Percentiles rank a stretch among this genome's conserved stretches.
Conservation (phyloP, 2,888 invertebrate species). For the Phania funesta region DNA sequence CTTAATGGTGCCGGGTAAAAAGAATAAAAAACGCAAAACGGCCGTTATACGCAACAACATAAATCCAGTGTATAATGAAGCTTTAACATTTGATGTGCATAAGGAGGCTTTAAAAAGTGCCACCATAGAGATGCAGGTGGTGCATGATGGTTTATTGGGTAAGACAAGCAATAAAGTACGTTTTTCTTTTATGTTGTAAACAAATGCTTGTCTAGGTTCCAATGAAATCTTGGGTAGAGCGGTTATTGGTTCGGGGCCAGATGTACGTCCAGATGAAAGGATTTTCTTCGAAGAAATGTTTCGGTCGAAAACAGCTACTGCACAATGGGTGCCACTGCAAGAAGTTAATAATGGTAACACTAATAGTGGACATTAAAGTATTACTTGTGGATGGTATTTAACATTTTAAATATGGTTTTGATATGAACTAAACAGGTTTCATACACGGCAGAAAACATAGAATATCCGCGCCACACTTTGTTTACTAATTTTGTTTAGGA, state of each 20-base stretch:
- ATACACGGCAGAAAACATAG: constrained; percentile 22
- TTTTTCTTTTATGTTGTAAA: constrained; percentile 14
- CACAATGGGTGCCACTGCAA: constrained; percentile 83
- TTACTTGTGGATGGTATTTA: background rate
- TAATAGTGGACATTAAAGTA: constrained; percentile 42
- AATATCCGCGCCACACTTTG: background rate
- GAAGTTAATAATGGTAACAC: constrained; percentile 74
- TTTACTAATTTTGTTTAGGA: background rate
- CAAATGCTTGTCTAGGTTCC: constrained; percentile 77
- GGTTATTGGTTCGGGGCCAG: constrained; percentile 81
- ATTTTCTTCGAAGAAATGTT: constrained; percentile 83
- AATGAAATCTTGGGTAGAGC: constrained; percentile 82
- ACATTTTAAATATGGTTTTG: background rate
- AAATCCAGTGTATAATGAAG: constrained; percentile 95
- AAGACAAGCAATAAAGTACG: constrained; percentile 18
- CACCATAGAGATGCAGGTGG: constrained; percentile 83
- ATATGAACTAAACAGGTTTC: constrained; percentile 27
- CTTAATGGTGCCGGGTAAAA: constrained; percentile 91
- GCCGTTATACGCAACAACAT: constrained; percentile 93
- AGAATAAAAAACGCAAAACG: constrained; percentile 96
- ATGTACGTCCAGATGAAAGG: constrained; percentile 80
- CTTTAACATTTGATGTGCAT: constrained; percentile 94
- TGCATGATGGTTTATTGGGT: constrained; percentile 84
- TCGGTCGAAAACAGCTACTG: constrained; percentile 82
- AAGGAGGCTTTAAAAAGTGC: constrained; percentile 82